Evolutionary conservation across 1,140 invertebrate species (phyloP).

Genomic region (Ephestia elutella): DNA sequence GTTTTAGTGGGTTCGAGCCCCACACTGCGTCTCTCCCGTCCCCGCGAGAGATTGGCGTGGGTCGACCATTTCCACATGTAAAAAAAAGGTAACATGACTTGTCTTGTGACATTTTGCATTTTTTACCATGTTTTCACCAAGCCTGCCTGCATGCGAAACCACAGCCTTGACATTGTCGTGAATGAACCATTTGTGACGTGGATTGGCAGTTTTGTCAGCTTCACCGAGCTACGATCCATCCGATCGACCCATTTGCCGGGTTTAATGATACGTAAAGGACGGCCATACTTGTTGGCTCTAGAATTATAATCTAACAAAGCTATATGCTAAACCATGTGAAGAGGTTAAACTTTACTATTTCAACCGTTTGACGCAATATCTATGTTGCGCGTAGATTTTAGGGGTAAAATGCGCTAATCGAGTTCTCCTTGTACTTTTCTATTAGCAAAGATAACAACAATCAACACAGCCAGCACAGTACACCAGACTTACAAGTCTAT

Average conservation of each 20-base stretch:
- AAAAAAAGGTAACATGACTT: neutral
- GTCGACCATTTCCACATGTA: too few relatives aligned
- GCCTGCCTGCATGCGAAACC: neutral
- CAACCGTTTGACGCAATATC: neutral
- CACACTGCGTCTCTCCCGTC: too few relatives aligned
- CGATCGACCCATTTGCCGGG: constrained; percentile 21
- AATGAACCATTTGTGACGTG: constrained; percentile 20
- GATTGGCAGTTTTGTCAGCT: constrained; percentile 7
- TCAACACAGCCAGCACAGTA: neutral
- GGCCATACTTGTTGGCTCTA: neutral
- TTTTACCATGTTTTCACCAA: neutral
- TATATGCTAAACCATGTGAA: neutral
- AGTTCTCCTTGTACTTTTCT: too few relatives aligned
- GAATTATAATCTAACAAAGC: neutral
- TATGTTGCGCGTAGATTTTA: too few relatives aligned
- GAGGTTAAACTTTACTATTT: neutral
- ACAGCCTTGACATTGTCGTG: constrained; percentile 17
- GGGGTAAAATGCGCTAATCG: too few relatives aligned
- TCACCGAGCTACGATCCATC: constrained; percentile 16
- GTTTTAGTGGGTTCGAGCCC: too few relatives aligned
- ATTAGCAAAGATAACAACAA: constrained; percentile 11
- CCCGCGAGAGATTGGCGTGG: too few relatives aligned
- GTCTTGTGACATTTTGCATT: neutral
- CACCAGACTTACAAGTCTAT: too few relatives aligned
- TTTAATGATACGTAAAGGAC: constrained; percentile 33